Conservation (phyloP, 2,797 vertebrate genomes). For the Phrynocephalus forsythii region DNA sequence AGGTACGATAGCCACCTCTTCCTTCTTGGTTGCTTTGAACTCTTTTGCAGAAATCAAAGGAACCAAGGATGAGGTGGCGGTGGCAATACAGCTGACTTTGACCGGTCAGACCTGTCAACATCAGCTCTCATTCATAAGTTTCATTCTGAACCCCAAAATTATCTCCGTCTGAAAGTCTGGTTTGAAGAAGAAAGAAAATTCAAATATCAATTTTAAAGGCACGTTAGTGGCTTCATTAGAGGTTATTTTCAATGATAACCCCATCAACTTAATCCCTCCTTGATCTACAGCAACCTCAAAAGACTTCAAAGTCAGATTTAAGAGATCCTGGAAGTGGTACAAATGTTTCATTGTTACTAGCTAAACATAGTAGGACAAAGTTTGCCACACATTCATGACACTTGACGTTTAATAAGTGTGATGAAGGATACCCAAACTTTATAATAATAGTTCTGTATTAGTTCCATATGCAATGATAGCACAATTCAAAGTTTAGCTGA, state of each 20-base stretch:
- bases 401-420: constrained; percentile 61
- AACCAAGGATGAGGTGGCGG: no score
- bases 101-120: no score
- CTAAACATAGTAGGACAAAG: constrained; percentile 57
- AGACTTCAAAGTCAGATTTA: constrained; percentile 37
- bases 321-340: constrained; percentile 50
- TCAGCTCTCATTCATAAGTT: no score
- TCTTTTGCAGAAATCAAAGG: no score
- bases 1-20: no score
- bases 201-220: constrained; percentile 13
- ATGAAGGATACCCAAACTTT: constrained; percentile 68
- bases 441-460: constrained; percentile 69
- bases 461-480: constrained; percentile 66
- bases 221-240: constrained; percentile 33
- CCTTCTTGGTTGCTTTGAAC: no score
- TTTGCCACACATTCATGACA: constrained; percentile 64
- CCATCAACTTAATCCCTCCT: constrained; percentile 23
- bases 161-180: neutral
- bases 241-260: constrained; percentile 17
- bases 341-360: constrained; percentile 43
- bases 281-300: constrained; percentile 22
- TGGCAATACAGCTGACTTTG: no score
- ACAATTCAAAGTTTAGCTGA: constrained; percentile 59
- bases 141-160: no score
- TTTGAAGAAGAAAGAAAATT: constrained; percentile 16